Base-by-base conservation (phyloP, 2,888 invertebrate genomes). In the Phyllotreta cruciferae region DNA sequence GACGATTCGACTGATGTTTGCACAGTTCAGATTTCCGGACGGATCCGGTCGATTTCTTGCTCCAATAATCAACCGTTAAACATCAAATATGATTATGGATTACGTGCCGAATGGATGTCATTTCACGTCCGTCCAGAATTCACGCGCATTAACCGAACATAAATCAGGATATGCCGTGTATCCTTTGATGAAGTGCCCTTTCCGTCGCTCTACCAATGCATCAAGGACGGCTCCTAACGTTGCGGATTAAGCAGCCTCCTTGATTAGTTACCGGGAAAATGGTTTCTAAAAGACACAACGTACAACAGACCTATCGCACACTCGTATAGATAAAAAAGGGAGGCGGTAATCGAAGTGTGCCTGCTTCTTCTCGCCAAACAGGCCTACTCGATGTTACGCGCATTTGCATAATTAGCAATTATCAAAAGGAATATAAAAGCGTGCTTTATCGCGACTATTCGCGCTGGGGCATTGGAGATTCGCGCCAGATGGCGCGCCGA, bases 371-470 rank as follows among this genome's bases (percentile, higher is more conserved):
- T n/a, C n/a, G n/a, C n/a, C 24, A 24, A 24, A 24, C 24, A 63
- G 24, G 24, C 24, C 24, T 64, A 63, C 60, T 70, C 63, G 64
- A 70, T n/a, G n/a, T n/a, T n/a, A n/a, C n/a, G n/a, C n/a, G n/a
- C n/a, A 74, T 75, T 75, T 74, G 63, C 75, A 75, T 75, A 75
- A 74, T 73, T 74, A 72, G 24, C 1, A 4, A 71, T 69, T 69
- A 74, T 74, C 71, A 73, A 74, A 72, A 69, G 73, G 68, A 67
- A 71, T 73, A 75, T 73, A 69, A 73, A 72, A 68, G 67, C 74
- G 72, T 73, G 72, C 71, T 71, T 65, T 73, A 74, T 74, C 73
- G 71, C 50, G 39, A 8, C 49, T 11, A 11, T 35, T 49, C 10
- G 9, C 9, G n/a, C 36, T 5, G 49, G 24, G 24, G 44, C 11